Percentiles rank a stretch among this genome's conserved stretches.
phyloP scores from a whole-genome alignment of 64 coral and sea anemone genomes.

The Porites lutea region DNA sequence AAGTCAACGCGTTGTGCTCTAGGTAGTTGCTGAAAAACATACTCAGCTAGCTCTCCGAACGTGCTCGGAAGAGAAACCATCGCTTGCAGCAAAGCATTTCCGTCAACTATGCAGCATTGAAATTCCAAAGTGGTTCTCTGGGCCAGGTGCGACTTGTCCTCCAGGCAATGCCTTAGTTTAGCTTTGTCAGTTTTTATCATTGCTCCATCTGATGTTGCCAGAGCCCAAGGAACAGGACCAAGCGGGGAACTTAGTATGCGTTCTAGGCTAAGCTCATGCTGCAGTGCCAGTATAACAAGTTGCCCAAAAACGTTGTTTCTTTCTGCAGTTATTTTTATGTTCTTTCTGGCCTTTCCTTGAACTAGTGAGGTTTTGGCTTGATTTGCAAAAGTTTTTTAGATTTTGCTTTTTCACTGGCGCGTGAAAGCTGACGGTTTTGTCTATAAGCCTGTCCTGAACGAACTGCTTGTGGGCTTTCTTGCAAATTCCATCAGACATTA shows the following conservation, averaged over 20 bases:
- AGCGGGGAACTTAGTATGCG: neutral
- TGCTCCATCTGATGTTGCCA: neutral
- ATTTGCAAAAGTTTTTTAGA: slow-evolving; percentile 11
- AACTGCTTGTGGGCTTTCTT: slow-evolving; percentile 13
- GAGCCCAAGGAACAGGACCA: neutral
- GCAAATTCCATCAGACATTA: neutral
- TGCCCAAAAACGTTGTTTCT: slow-evolving; percentile 41
- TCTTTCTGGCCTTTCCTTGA: neutral
- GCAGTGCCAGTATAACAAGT: neutral
- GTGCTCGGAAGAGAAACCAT: neutral
- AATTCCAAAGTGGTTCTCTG: neutral
- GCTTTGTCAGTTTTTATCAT: slow-evolving; percentile 11
- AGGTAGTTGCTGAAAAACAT: neutral
- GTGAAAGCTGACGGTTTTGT: neutral
- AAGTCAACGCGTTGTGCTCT: neutral
- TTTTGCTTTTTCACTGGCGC: slow-evolving; percentile 28
- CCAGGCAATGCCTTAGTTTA: neutral
- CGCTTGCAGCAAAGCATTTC: neutral
- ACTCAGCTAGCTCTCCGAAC: neutral
- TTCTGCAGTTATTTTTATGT: slow-evolving; percentile 44
- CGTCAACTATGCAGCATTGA: slow-evolving; percentile 5
- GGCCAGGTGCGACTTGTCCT: neutral
- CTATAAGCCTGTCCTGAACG: neutral
- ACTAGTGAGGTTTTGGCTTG: neutral
- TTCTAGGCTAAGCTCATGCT: neutral